phyloP scores from a whole-genome alignment of 2,797 vertebrate species.

The Harpagifer antarcticus region DNA sequence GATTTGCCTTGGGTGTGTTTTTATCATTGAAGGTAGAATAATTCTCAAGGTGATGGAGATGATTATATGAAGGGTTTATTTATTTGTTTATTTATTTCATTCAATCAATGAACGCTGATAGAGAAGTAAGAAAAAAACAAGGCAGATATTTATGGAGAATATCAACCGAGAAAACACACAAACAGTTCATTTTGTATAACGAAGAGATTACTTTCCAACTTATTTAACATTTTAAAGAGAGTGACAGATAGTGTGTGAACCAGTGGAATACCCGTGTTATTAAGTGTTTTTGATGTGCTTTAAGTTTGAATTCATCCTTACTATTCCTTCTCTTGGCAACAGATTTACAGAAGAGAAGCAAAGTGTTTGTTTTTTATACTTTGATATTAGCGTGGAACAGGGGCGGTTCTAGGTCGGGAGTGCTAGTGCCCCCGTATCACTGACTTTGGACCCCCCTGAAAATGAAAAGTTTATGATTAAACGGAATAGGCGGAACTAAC shows the following conservation, averaged over 20 bases:
- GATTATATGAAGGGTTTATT: slow-evolving; percentile 55
- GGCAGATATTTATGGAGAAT: background rate
- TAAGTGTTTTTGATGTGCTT: background rate
- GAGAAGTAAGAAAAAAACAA: background rate
- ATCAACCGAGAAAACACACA: background rate
- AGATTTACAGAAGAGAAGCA: no score
- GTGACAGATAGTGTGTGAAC: background rate
- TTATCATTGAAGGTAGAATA: slow-evolving; percentile 44
- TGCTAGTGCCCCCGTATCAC: no score
- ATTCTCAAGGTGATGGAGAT: slow-evolving; percentile 70
- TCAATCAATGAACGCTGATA: slow-evolving; percentile 46
- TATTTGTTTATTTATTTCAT: slow-evolving; percentile 44
- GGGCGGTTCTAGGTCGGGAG: no score
- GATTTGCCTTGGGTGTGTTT: slow-evolving; percentile 56
- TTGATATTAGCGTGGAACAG: no score
- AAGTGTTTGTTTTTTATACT: no score
- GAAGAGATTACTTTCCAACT: no score
- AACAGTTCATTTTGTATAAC: background rate
- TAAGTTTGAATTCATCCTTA: background rate
- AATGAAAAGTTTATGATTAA: no score
- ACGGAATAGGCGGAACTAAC: no score
- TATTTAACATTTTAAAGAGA: background rate
- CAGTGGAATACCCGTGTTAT: background rate
- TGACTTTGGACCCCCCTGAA: no score
- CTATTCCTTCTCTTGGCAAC: background rate